Conservation (phyloP, 1,140 invertebrate genomes). For the Cyclina sinensis region DNA sequence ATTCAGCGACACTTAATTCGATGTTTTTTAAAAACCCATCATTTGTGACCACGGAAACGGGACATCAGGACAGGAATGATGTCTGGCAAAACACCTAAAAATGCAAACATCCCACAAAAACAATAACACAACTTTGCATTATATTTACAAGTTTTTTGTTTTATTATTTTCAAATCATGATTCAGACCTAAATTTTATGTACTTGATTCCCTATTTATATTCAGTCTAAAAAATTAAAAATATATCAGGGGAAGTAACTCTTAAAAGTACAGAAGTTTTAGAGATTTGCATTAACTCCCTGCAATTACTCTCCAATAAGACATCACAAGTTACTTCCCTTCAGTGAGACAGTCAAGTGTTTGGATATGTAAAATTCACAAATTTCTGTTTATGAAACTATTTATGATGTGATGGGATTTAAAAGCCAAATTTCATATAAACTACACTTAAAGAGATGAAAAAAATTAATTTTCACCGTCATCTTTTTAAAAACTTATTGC, state of each 20-base stretch:
- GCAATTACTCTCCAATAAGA: not conserved
- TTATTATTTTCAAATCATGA: conserved; percentile 11
- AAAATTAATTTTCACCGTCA: not conserved
- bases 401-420: not conserved
- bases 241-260: not conserved
- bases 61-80: not conserved
- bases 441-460: not conserved
- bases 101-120: conserved; percentile 8
- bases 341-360: no score
- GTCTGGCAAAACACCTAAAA: conserved; percentile 22
- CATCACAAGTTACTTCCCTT: not conserved
- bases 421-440: not conserved
- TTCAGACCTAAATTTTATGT: not conserved
- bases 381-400: no score
- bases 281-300: not conserved
- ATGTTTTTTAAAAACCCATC: conserved; percentile 32
- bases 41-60: conserved; percentile 26
- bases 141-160: not conserved
- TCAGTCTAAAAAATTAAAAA: no score
- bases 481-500: not conserved
- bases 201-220: not conserved
- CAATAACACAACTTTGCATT: not conserved
- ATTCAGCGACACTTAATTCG: conserved; percentile 34
- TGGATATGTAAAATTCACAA: no score
- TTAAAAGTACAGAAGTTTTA: not conserved